These are phyloP conservation scores for Epizoanthus rinbou DNA, from an alignment of 92 coral and sea anemone species.

Conservation along the genomic window DNA sequence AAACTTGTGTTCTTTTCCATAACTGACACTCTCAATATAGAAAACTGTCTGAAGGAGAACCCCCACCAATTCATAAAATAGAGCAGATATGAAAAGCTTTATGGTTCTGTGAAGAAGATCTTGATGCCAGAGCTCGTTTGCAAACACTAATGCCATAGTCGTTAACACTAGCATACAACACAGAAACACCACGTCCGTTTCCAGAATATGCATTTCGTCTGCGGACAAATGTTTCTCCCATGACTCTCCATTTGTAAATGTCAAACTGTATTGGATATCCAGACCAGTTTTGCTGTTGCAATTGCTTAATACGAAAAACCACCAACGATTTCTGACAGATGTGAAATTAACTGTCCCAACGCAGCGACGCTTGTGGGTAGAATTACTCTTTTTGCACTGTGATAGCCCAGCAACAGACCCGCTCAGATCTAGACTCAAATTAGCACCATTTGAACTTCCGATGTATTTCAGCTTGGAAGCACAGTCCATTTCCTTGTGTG, in stretches of 20 bases:
- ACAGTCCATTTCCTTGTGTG: conserved; percentile 60
- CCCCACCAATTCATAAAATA: conserved; percentile 53
- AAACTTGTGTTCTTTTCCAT: conserved; percentile 34
- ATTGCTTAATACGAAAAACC: conserved; percentile 72
- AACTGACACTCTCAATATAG: conserved; percentile 35
- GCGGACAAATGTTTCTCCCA: conserved; percentile 73
- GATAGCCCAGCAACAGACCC: conserved; percentile 26
- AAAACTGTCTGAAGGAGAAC: conserved; percentile 46
- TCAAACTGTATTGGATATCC: conserved; percentile 55
- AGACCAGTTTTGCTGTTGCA: conserved; percentile 62
- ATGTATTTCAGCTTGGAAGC: conserved; percentile 53
- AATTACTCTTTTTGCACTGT: conserved; percentile 31
- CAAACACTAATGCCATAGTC: conserved; percentile 26
- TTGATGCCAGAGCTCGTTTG: conserved; percentile 37
- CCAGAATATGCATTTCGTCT: conserved; percentile 53
- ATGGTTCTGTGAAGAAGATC: conserved; percentile 62
- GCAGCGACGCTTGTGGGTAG: conserved; percentile 56
- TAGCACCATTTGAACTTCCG: conserved; percentile 22
- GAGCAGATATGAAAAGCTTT: conserved; percentile 55
- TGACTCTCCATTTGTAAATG: conserved; percentile 63
- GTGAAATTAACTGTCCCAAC: conserved; percentile 56
- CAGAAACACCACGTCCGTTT: conserved; percentile 39
- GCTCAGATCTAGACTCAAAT: conserved; percentile 34
- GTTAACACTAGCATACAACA: conserved; percentile 32
- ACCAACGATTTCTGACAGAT: conserved; percentile 58